Evolutionary conservation across 2,888 invertebrate species (phyloP).

Genomic region (Epicampocera succincta): DNA sequence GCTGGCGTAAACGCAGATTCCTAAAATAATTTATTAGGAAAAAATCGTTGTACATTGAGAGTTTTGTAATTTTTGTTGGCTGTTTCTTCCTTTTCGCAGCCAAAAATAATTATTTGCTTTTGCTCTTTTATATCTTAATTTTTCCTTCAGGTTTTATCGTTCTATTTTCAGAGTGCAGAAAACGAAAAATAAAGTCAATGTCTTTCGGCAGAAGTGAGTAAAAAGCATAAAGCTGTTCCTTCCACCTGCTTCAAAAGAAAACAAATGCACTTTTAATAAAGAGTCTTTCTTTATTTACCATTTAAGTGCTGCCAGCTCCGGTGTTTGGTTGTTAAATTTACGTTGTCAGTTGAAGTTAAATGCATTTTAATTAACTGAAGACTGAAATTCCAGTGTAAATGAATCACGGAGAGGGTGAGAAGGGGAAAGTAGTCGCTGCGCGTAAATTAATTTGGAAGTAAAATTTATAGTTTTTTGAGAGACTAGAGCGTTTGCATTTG

Average conservation of each 20-base stretch:
- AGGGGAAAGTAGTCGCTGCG: slow-evolving; percentile 3
- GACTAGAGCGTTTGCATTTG: neutral
- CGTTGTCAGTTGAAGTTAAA: slow-evolving; percentile 70
- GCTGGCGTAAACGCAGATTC: too few relatives aligned
- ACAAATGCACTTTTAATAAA: slow-evolving; percentile 65
- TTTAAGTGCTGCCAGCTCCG: slow-evolving; percentile 3
- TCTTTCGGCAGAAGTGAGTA: slow-evolving; percentile 43
- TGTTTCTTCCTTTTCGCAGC: slow-evolving; percentile 11
- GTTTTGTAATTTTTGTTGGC: neutral
- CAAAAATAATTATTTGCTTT: slow-evolving; percentile 63
- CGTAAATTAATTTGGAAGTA: slow-evolving; percentile 1
- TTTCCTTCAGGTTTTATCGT: neutral
- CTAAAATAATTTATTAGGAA: too few relatives aligned
- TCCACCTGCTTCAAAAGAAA: slow-evolving; percentile 28
- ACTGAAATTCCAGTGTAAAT: slow-evolving; percentile 55
- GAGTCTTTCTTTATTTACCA: slow-evolving; percentile 37
- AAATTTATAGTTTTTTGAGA: neutral
- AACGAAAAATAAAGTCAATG: slow-evolving; percentile 37
- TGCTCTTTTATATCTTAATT: slow-evolving; percentile 25
- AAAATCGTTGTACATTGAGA: neutral
- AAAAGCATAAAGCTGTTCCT: slow-evolving; percentile 39
- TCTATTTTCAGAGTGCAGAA: neutral
- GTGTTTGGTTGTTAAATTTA: slow-evolving; percentile 63
- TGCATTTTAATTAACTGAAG: slow-evolving; percentile 71
- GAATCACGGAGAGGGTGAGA: neutral